Base-by-base conservation (phyloP, 2,888 invertebrate species). In the Pterobdella sp. region DNA sequence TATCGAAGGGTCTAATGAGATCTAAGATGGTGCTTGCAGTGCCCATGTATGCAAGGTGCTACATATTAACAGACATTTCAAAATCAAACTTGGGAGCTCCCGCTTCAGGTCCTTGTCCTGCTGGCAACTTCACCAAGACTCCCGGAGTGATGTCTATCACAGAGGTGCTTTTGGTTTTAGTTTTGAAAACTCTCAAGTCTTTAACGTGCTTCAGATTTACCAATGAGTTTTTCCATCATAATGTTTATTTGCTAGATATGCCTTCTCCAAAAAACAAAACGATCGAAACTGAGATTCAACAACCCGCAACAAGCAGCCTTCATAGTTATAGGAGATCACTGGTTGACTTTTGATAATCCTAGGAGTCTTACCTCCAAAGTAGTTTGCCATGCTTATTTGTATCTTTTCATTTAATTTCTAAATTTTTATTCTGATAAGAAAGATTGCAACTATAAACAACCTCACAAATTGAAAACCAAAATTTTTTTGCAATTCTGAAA, bases 61-160 rank as follows among this genome's bases (percentile, higher is more conserved):
- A 81, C 72, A 79, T 76, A 0, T 75, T 82, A 14, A 68, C 72
- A 1, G 71, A 78, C 72, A 29, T 75, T 10, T 63, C 42, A 14
- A 72, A 78, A 31, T 75, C 75, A 42, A 77, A 74, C 1, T 68
- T 81, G 0, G 81, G 80, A 0, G 80, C 79, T 18, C 76, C 80
- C 1, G 78, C 78, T 0, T 68, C 67, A 3, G 79, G 79, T 2
- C 69, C 78, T 0, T 80, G 79, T 1, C 65, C 66, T 0, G 75
- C 77, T 0, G 81, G 81, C 3, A 35, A 52, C 3, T 82, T 76
- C 74, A 81, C 81, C 2, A 72, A 79, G 26, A 79, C 79, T 60
- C 69, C 72, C 0, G 82, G 81, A 22, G 79, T 80, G 72, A 66
- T 80, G 26, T 74, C 81, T 1, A 81, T 80, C 75, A 81, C 81